Evolutionary conservation across 1,140 invertebrate genomes (phyloP).

Genomic region (Aphidius ervi): DNA sequence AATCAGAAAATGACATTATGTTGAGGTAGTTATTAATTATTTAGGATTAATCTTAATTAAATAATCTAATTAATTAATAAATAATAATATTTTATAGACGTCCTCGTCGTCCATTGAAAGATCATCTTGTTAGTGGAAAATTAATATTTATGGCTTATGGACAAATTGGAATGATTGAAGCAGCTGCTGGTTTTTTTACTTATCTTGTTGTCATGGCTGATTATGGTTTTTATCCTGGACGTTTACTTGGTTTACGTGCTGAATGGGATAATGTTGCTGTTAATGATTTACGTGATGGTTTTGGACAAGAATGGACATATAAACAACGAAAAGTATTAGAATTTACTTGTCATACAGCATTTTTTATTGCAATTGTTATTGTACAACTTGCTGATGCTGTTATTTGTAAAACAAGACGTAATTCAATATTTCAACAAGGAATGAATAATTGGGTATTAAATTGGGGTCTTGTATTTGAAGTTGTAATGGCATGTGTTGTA

Average conservation of each 20-base stretch:
- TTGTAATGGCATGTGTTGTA: conserved; percentile 60
- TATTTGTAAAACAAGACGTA: conserved; percentile 75
- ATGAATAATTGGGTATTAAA: conserved; percentile 74
- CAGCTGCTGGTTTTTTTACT: conserved; percentile 79
- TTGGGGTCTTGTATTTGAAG: conserved; percentile 66
- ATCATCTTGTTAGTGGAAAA: conserved; percentile 78
- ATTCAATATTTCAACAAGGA: conserved; percentile 73
- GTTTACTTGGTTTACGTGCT: conserved; percentile 66
- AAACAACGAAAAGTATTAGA: conserved; percentile 68
- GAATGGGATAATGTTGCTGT: conserved; percentile 70
- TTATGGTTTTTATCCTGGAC: conserved; percentile 71
- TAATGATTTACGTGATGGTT: conserved; percentile 71
- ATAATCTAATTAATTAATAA: background rate
- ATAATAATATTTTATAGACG: conserved; percentile 47
- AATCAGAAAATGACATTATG: conserved; percentile 85
- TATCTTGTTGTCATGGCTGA: conserved; percentile 86
- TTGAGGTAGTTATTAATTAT: conserved; percentile 42
- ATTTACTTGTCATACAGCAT: conserved; percentile 74
- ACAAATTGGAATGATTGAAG: conserved; percentile 85
- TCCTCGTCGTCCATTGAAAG: conserved; percentile 71
- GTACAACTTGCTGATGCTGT: conserved; percentile 80
- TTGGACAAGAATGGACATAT: conserved; percentile 76
- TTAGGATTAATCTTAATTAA: no score
- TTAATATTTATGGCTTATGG: conserved; percentile 74
- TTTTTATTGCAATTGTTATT: conserved; percentile 75